Conservation (phyloP, 2,113 vertebrate species). For the Neolamprologus cancellatus region DNA sequence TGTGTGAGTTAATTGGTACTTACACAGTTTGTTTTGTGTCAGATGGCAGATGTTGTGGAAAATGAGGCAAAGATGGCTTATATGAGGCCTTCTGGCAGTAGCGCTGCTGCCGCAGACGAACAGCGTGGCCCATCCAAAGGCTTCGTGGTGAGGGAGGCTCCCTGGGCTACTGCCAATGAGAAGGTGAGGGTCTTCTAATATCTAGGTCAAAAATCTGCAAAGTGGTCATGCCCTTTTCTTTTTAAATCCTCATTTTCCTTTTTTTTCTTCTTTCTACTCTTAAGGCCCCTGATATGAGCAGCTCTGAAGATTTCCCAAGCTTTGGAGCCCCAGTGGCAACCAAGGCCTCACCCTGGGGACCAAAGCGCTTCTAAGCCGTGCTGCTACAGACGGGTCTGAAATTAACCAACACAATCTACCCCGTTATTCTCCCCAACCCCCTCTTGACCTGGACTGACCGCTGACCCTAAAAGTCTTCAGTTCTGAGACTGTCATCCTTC, state of each 20-base stretch:
- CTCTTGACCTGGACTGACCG: conserved; percentile 58
- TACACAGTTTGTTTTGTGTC: neutral
- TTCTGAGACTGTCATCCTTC: conserved; percentile 45
- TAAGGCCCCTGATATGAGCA: conserved; percentile 97
- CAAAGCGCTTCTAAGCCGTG: conserved; percentile 86
- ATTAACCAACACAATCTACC: conserved; percentile 48
- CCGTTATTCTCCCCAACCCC: neutral
- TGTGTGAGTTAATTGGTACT: neutral
- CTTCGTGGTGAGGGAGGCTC: conserved; percentile 96
- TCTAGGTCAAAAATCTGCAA: neutral
- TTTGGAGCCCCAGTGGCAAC: conserved; percentile 92
- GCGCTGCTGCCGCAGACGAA: conserved; percentile 74
- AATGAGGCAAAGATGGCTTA: conserved; percentile 88
- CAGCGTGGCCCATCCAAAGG: conserved; percentile 86
- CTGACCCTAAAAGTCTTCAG: conserved; percentile 60
- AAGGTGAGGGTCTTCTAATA: conserved; percentile 72
- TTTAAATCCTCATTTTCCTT: neutral
- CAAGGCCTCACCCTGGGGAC: conserved; percentile 92
- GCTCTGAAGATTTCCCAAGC: conserved; percentile 97
- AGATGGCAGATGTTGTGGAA: conserved; percentile 92
- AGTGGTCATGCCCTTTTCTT: neutral
- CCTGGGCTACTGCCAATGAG: conserved; percentile 85
- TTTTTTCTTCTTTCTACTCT: neutral
- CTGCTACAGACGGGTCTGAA: conserved; percentile 19
- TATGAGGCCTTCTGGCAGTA: conserved; percentile 78